phyloP scores from a whole-genome alignment of 1,140 invertebrate genomes.

The Scaptomyza graminum region DNA sequence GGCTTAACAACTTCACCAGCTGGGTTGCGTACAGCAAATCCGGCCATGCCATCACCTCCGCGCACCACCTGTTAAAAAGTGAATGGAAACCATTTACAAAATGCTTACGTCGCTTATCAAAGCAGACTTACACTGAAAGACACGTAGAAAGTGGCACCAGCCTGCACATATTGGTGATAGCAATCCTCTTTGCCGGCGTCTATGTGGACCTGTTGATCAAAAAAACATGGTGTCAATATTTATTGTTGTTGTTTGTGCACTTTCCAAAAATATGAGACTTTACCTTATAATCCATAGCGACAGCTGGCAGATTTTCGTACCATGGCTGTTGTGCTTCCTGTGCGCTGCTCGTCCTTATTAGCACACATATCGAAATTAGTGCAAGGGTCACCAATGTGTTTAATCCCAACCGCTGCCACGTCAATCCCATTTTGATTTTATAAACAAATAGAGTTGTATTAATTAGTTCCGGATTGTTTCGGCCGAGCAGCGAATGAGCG shows the following conservation, averaged over 20 bases:
- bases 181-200: constrained; percentile 97
- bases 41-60: constrained; percentile 96
- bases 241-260: constrained; percentile 23
- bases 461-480: neutral
- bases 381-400: constrained; percentile 51
- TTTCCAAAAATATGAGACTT: neutral
- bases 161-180: constrained; percentile 96
- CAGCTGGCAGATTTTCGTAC: constrained; percentile 93
- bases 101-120: no score
- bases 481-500: neutral
- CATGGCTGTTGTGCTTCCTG: constrained; percentile 84
- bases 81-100: neutral
- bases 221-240: neutral
- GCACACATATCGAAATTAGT: constrained; percentile 50
- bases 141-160: constrained; percentile 96
- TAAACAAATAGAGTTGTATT: constrained; percentile 54
- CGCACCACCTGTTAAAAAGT: constrained; percentile 88
- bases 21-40: constrained; percentile 94
- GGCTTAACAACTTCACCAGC: constrained; percentile 92
- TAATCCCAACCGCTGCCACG: constrained; percentile 72
- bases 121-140: constrained; percentile 92
- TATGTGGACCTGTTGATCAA: constrained; percentile 88
- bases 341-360: constrained; percentile 43
- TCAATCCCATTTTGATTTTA: constrained; percentile 75
- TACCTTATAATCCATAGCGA: constrained; percentile 96